Evolutionary conservation across 2,797 vertebrate genomes (phyloP).

Genomic region (Gallirallus australis): DNA sequence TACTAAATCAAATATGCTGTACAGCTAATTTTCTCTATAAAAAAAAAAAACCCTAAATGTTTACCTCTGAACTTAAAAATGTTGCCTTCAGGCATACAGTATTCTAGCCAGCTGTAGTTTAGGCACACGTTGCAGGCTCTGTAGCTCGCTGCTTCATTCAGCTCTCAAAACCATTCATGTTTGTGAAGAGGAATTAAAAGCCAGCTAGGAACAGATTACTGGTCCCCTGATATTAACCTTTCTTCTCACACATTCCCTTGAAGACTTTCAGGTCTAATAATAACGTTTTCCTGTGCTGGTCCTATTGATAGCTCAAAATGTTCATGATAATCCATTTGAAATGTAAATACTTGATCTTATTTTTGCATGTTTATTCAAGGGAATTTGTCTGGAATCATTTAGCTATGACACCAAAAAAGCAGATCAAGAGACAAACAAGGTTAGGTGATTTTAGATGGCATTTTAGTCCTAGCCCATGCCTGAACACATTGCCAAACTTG

Average conservation of each 20-base stretch:
- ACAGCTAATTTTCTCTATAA: conserved; percentile 65
- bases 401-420: not conserved
- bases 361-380: conserved; percentile 24
- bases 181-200: conserved; percentile 57
- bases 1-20: conserved; percentile 57
- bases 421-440: not conserved
- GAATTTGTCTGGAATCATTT: not conserved
- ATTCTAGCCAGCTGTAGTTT: conserved; percentile 58
- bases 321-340: conserved; percentile 11
- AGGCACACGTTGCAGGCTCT: conserved; percentile 7
- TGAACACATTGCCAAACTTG: not conserved
- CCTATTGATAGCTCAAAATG: conserved; percentile 29
- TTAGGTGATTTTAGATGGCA: not conserved
- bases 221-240: conserved; percentile 44
- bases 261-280: conserved; percentile 42
- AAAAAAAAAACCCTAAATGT: conserved; percentile 46
- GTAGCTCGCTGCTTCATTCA: conserved; percentile 44
- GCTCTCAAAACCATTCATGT: conserved; percentile 44
- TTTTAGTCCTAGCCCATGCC: not conserved
- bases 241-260: conserved; percentile 28
- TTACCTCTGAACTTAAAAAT: conserved; percentile 72
- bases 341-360: conserved; percentile 29
- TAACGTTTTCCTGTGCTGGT: conserved; percentile 13
- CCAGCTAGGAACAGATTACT: conserved; percentile 18
- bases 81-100: conserved; percentile 57